Base-by-base conservation (phyloP, 1,140 invertebrate genomes). In the Drosophila nebulosa region DNA sequence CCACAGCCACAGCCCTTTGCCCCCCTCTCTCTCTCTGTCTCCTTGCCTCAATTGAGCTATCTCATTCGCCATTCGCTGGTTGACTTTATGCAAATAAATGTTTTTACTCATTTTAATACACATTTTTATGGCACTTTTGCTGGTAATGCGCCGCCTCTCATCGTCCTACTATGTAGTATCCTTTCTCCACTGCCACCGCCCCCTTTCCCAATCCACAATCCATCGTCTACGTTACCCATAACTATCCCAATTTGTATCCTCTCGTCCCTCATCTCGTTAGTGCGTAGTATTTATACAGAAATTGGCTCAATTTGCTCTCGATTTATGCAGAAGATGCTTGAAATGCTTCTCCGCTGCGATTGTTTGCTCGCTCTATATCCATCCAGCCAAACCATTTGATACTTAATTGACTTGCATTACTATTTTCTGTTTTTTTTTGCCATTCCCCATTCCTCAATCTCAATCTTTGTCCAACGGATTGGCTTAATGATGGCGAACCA, bases 31-130 rank as follows among this genome's bases (percentile, higher is more conserved):
- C 18, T 32, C 24, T 52, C 14, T 16, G 68, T 57, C 50, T 21
- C 39, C n/a, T 46, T 46, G 6, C 7, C 57, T 32, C 79, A 69
- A 80, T 69, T 64, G 39, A 46, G 78, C 78, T 76, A 62, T 76
- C 69, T 57, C 74, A 77, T 69, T 74, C 69, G 61, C 42, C 39
- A 10, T 18, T 64, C 39, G 57, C 50, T 75, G 68, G 65, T 74
- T 80, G 78, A 83, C 79, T 88, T 83, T 83, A 86, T 86, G 83
- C 84, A 88, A 86, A 86, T 81, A 86, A 86, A 85, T 85, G 81
- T 86, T 86, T 88, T 88, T 88, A 86, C 79, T 88, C 83, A 86
- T 86, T 86, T 86, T 89, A 86, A 86, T 88, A 86, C 84, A 88
- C 75, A 86, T 88, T 86, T 88, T 88, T 83, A 86, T 86, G 83